phyloP scores from a whole-genome alignment of 30 jellyfish, hydroid and myxozoan genomes.

The Turritopsis dohrnii region DNA sequence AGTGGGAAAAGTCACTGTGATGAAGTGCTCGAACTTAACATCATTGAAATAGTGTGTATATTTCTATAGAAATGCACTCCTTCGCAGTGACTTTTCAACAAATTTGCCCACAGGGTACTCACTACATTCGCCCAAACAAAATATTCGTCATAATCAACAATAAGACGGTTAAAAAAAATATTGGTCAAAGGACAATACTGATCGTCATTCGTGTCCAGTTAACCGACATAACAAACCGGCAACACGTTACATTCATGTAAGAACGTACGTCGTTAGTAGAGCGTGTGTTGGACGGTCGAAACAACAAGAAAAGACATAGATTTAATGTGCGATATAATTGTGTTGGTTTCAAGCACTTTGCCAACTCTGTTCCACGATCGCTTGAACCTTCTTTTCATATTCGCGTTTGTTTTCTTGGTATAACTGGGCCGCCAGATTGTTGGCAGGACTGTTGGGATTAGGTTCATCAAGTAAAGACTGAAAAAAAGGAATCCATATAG shows the following conservation, averaged over 20 bases:
- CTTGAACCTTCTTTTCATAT: conserved; percentile 79
- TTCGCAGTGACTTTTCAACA: too few species aligned
- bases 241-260: neutral
- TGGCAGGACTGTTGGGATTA: conserved; percentile 95
- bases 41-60: too few species aligned
- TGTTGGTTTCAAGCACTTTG: conserved; percentile 44
- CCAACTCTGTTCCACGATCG: conserved; percentile 94
- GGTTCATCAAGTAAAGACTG: conserved; percentile 95
- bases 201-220: too few species aligned
- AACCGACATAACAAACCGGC: neutral
- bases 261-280: too few species aligned
- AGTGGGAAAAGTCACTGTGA: too few species aligned
- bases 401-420: conserved; percentile 84
- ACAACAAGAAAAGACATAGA: neutral
- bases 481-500: neutral
- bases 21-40: too few species aligned
- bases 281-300: neutral
- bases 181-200: too few species aligned
- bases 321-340: neutral
- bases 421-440: conserved; percentile 89
- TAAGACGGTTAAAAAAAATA: neutral
- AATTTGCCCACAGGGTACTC: too few species aligned
- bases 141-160: too few species aligned
- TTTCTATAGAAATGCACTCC: too few species aligned
- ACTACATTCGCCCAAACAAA: too few species aligned